Evolutionary conservation across 2,888 invertebrate genomes (phyloP).

Genomic region (Drosophila mettleri): DNA sequence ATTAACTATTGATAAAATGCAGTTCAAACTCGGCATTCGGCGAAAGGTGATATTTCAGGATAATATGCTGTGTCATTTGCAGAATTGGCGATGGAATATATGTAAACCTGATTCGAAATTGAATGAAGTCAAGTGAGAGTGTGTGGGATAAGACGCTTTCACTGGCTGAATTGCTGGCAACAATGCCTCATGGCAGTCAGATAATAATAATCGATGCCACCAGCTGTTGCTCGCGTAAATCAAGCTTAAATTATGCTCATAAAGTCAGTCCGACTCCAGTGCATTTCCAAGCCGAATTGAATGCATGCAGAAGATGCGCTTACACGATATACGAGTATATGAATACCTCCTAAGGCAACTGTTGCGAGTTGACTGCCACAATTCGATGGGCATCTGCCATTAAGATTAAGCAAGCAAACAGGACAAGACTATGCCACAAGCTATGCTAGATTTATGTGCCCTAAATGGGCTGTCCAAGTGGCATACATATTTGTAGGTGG

Average conservation of each 20-base stretch:
- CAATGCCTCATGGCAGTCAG: slow-evolving; percentile 6
- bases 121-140: slow-evolving; percentile 19
- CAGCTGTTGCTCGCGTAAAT: slow-evolving; percentile 24
- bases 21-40: no score
- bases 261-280: slow-evolving; percentile 16
- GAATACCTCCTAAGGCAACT: not conserved
- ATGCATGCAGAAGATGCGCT: slow-evolving; percentile 44
- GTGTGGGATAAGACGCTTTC: not conserved
- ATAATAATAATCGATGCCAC: slow-evolving; percentile 58
- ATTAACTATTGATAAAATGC: slow-evolving; percentile 44
- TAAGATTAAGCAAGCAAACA: slow-evolving; percentile 17
- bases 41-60: no score
- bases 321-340: slow-evolving; percentile 12
- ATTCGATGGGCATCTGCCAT: slow-evolving; percentile 23
- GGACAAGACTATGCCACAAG: slow-evolving; percentile 7
- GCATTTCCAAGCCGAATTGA: slow-evolving; percentile 32
- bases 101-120: slow-evolving; percentile 46
- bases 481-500: slow-evolving; percentile 12
- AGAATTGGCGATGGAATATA: slow-evolving; percentile 8
- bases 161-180: not conserved
- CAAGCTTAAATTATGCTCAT: slow-evolving; percentile 42
- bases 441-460: slow-evolving; percentile 40
- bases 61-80: slow-evolving; percentile 28
- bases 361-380: slow-evolving; percentile 6
- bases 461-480: not conserved